These are phyloP conservation scores for Drosophila mercatorum DNA, from an alignment of 2,888 invertebrate genomes.

Conservation along the genomic window DNA sequence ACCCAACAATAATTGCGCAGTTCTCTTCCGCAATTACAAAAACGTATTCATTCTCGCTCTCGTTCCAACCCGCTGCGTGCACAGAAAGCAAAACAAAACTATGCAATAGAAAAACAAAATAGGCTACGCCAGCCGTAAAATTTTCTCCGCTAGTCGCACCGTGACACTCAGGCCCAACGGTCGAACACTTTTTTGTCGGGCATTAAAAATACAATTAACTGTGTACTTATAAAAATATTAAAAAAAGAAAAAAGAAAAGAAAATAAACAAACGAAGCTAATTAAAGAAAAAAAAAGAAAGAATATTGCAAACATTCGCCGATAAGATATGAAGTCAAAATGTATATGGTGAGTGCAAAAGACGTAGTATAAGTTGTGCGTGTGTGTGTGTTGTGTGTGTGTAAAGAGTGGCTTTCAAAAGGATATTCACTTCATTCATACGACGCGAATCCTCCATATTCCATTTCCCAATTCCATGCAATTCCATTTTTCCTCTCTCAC, in stretches of 20 bases:
- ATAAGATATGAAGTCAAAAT: conserved; percentile 44
- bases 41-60: conserved; percentile 11
- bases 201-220: conserved; percentile 1
- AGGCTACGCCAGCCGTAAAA: conserved; percentile 49
- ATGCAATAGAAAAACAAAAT: conserved; percentile 43
- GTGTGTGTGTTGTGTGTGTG: background rate
- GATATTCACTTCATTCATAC: conserved; percentile 71
- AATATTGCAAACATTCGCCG: conserved; percentile 2
- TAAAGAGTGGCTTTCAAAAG: conserved; percentile 23
- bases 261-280: background rate
- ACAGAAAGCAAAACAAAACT: conserved; percentile 65
- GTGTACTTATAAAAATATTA: background rate
- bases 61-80: conserved; percentile 63
- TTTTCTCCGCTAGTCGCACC: conserved; percentile 49
- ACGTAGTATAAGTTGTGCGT: conserved; percentile 12
- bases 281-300: background rate
- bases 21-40: conserved; percentile 38
- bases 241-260: background rate
- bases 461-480: conserved; percentile 54
- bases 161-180: conserved; percentile 52
- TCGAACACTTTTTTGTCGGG: conserved; percentile 1
- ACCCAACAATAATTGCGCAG: conserved; percentile 66
- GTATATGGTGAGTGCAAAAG: conserved; percentile 54
- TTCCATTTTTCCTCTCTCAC: conserved; percentile 1
- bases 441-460: conserved; percentile 5